Percentiles rank a stretch among this genome's conserved stretches.
phyloP scores from a whole-genome alignment of 2,888 invertebrate species.

The Dione juno region DNA sequence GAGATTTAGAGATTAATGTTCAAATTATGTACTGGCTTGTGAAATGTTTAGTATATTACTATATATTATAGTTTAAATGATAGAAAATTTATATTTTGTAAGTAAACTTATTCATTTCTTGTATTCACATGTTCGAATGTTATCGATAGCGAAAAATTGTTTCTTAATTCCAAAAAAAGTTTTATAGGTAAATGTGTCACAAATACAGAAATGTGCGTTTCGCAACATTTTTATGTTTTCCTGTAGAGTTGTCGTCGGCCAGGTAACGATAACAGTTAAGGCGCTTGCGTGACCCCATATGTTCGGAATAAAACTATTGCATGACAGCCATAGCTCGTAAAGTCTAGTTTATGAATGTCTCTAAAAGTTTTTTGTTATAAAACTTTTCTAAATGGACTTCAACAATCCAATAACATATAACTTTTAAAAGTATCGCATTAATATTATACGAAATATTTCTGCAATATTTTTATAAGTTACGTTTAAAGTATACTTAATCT shows the following conservation, averaged over 20 bases:
- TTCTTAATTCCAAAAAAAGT: background rate
- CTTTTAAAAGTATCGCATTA: background rate
- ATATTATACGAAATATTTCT: background rate
- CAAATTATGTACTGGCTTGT: background rate
- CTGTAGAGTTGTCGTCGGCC: conserved; percentile 23
- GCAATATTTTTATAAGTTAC: background rate
- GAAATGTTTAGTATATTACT: background rate
- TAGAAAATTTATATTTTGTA: background rate
- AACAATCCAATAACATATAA: background rate
- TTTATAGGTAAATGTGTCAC: conserved; percentile 2
- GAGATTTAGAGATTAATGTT: background rate
- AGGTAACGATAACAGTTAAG: conserved; percentile 26
- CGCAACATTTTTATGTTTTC: conserved; percentile 18
- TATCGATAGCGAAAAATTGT: background rate
- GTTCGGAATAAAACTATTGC: conserved; percentile 29
- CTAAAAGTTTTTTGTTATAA: conserved; percentile 18
- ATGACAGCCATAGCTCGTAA: conserved; percentile 28
- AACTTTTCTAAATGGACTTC: conserved; percentile 17
- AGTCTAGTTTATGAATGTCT: conserved; percentile 24
- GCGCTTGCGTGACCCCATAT: conserved; percentile 26
- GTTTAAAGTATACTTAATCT: background rate
- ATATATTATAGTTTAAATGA: background rate
- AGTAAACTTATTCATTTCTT: background rate
- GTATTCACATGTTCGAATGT: background rate
- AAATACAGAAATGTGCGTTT: conserved; percentile 10